phyloP scores from a whole-genome alignment of 2,797 vertebrate genomes.

The Mallotus villosus region DNA sequence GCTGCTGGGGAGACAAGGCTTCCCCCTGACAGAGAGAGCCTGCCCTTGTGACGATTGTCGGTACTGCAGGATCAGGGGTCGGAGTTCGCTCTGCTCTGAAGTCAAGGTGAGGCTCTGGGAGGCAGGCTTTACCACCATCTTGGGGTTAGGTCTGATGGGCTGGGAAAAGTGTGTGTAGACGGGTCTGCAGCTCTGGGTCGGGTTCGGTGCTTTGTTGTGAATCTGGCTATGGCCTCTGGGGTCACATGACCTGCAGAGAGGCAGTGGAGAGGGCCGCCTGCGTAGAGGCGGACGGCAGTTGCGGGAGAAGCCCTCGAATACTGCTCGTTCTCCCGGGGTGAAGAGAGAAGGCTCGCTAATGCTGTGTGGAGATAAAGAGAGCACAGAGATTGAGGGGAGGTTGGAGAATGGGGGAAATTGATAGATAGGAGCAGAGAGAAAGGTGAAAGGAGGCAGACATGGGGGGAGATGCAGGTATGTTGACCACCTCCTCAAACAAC shows the following conservation, averaged over 20 bases:
- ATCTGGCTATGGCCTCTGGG: slow-evolving; percentile 1
- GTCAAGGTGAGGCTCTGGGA: slow-evolving; percentile 23
- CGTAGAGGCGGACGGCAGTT: slow-evolving; percentile 30
- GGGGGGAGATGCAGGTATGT: background rate
- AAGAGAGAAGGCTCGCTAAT: slow-evolving; percentile 63
- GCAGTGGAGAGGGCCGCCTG: slow-evolving; percentile 24
- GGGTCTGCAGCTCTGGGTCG: slow-evolving; percentile 37
- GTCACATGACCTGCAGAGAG: slow-evolving; percentile 30
- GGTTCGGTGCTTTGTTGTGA: slow-evolving; percentile 11
- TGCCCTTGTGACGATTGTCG: slow-evolving; percentile 20
- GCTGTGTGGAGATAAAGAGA: slow-evolving; percentile 39
- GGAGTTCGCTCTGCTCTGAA: slow-evolving; percentile 26
- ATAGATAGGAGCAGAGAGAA: background rate
- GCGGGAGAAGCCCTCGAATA: slow-evolving; percentile 36
- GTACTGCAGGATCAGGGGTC: slow-evolving; percentile 23
- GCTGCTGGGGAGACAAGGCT: slow-evolving; percentile 57
- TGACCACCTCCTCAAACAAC: too few relatives aligned
- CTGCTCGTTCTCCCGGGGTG: slow-evolving; percentile 30
- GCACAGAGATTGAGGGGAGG: background rate
- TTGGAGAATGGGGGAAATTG: background rate
- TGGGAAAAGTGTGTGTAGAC: slow-evolving; percentile 73
- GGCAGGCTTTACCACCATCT: slow-evolving; percentile 33
- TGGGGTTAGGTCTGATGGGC: slow-evolving; percentile 58
- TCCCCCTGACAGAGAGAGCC: slow-evolving; percentile 69
- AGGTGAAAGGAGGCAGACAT: background rate